Conservation (phyloP, 2,113 vertebrate genomes). For the Antechinus stuartii region DNA sequence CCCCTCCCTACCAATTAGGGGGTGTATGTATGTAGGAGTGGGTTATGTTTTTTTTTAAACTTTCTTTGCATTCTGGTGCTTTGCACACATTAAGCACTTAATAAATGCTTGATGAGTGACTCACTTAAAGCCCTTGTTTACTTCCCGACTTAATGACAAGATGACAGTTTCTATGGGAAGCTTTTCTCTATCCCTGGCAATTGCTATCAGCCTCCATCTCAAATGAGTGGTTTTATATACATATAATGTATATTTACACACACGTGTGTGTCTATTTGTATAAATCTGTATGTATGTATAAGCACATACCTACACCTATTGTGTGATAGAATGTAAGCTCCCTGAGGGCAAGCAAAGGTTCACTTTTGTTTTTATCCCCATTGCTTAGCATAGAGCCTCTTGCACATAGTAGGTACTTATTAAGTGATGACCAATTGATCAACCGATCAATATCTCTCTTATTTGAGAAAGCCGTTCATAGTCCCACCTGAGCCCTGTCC, state of each 20-base stretch:
- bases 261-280: background rate
- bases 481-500: background rate
- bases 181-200: background rate
- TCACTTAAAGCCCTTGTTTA: background rate
- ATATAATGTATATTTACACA: background rate
- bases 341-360: background rate
- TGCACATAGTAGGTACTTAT: background rate
- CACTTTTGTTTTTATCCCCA: background rate
- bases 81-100: background rate
- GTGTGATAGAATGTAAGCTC: background rate
- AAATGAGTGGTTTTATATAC: background rate
- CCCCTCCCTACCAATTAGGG: background rate
- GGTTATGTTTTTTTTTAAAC: background rate
- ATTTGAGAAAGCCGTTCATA: background rate
- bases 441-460: background rate
- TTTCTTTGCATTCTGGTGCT: background rate
- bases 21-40: no score
- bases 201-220: background rate
- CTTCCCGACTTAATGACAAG: background rate
- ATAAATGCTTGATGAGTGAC: background rate
- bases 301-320: fast-evolving
- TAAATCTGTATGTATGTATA: fast-evolving
- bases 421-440: background rate
- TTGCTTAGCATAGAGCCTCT: background rate
- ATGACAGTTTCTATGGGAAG: background rate